Percentiles rank a stretch among this genome's conserved stretches.
These are phyloP conservation scores for Taurulus bubalis DNA, from an alignment of 2,113 vertebrate species.

Conservation along the genomic window DNA sequence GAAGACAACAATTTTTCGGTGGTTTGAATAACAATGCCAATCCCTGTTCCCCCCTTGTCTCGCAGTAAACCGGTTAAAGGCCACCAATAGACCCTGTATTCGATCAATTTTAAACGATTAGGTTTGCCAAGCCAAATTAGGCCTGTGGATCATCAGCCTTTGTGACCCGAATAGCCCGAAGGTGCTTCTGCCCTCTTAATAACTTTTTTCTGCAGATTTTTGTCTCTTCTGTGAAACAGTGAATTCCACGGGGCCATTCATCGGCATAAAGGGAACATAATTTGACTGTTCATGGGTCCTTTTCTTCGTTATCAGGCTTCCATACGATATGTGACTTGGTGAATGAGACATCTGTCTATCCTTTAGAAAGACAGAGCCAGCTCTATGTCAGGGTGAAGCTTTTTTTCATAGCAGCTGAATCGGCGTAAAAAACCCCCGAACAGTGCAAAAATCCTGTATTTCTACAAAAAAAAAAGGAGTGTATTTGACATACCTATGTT, in stretches of 20 bases:
- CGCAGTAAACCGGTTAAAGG: constrained; percentile 60
- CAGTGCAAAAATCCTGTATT: neutral
- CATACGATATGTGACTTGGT: constrained; percentile 49
- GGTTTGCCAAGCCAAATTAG: constrained; percentile 80
- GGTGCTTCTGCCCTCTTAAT: constrained; percentile 66
- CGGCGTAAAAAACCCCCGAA: neutral
- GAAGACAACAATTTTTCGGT: constrained; percentile 63
- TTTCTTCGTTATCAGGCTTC: constrained; percentile 36
- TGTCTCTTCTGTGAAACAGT: constrained; percentile 42
- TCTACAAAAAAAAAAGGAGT: neutral
- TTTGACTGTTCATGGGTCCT: constrained; percentile 56
- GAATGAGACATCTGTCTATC: constrained; percentile 59
- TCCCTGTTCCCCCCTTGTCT: constrained; percentile 70
- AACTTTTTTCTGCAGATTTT: constrained; percentile 54
- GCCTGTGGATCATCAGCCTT: constrained; percentile 68
- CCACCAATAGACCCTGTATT: constrained; percentile 63
- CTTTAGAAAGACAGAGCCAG: constrained; percentile 30
- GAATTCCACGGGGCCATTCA: constrained; percentile 63
- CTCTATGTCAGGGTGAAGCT: constrained; percentile 30
- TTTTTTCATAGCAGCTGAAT: neutral
- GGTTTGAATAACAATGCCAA: constrained; percentile 74
- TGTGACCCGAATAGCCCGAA: constrained; percentile 69
- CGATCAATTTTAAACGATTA: constrained; percentile 74
- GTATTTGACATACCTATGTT: neutral
- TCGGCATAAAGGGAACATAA: constrained; percentile 35